Evolutionary conservation across 2,888 invertebrate species (phyloP).

Genomic region (Trissolcus japonicus): DNA sequence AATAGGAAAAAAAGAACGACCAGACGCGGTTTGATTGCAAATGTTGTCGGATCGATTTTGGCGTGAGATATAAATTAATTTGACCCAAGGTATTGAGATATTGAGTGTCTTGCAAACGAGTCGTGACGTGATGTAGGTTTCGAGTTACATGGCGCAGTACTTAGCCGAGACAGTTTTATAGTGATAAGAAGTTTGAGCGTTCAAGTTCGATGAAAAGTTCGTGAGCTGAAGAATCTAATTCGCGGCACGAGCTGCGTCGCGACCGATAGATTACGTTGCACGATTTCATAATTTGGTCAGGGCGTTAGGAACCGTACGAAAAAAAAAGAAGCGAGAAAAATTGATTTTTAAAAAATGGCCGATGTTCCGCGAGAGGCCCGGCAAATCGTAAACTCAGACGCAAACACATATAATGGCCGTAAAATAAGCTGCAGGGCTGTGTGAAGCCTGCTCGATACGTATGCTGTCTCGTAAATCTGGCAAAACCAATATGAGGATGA

Average conservation of each 20-base stretch:
- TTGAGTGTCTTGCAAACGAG: constrained; percentile 33
- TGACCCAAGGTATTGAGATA: constrained; percentile 23
- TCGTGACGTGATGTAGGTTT: constrained; percentile 40
- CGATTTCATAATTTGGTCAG: constrained; percentile 43
- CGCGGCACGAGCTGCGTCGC: constrained; percentile 31
- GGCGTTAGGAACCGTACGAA: not conserved
- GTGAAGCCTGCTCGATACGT: constrained; percentile 49
- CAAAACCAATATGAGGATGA: constrained; percentile 52
- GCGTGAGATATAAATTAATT: constrained; percentile 42
- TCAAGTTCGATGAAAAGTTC: constrained; percentile 47
- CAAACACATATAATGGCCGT: constrained; percentile 44
- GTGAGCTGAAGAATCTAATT: constrained; percentile 25
- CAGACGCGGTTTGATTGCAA: constrained; percentile 10
- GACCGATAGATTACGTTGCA: constrained; percentile 27
- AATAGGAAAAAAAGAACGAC: constrained; percentile 8
- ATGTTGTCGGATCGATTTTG: constrained; percentile 27
- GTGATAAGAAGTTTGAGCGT: constrained; percentile 44
- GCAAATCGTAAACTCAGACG: constrained; percentile 48
- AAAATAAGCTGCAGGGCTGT: constrained; percentile 34
- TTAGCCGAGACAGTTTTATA: constrained; percentile 44
- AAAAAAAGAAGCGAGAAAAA: not conserved
- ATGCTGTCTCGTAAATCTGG: constrained; percentile 53
- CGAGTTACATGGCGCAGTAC: constrained; percentile 32
- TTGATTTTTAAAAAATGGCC: not conserved
- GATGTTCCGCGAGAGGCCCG: no score